A percentile compares a stretch with the other conserved stretches of the same genome.
These are phyloP conservation scores for Catharus bicknelli DNA, from an alignment of 2,113 vertebrate genomes.

Conservation along the genomic window DNA sequence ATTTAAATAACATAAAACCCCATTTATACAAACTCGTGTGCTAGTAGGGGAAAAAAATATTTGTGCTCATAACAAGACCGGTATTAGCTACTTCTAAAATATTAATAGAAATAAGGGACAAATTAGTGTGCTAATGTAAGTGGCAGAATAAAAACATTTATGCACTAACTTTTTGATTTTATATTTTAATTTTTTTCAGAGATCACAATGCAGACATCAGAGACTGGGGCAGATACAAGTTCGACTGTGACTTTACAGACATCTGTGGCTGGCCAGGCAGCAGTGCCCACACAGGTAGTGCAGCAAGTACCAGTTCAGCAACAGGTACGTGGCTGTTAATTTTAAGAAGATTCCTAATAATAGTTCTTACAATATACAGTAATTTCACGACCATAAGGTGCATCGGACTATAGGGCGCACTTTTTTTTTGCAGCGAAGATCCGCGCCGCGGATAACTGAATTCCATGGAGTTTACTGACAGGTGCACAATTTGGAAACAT, in stretches of 20 bases:
- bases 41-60: neutral
- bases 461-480: too few relatives aligned
- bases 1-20: neutral
- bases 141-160: neutral
- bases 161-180: conserved; percentile 22
- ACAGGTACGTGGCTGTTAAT: conserved; percentile 70
- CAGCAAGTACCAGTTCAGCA: conserved; percentile 84
- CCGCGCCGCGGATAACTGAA: too few relatives aligned
- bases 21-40: neutral
- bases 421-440: too few relatives aligned
- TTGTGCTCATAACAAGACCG: neutral
- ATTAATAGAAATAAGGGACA: neutral
- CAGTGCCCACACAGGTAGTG: conserved; percentile 83
- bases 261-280: conserved; percentile 84
- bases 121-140: neutral
- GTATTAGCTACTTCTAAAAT: neutral
- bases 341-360: neutral
- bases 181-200: conserved; percentile 65
- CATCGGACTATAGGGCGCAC: too few relatives aligned
- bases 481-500: too few relatives aligned
- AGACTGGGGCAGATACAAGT: conserved; percentile 82
- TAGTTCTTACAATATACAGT: neutral
- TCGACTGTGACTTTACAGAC: conserved; percentile 85
- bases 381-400: too few relatives aligned
- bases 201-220: conserved; percentile 84